phyloP scores from a whole-genome alignment of 2,113 vertebrate genomes.

The Rhegmatorhina hoffmannsi region DNA sequence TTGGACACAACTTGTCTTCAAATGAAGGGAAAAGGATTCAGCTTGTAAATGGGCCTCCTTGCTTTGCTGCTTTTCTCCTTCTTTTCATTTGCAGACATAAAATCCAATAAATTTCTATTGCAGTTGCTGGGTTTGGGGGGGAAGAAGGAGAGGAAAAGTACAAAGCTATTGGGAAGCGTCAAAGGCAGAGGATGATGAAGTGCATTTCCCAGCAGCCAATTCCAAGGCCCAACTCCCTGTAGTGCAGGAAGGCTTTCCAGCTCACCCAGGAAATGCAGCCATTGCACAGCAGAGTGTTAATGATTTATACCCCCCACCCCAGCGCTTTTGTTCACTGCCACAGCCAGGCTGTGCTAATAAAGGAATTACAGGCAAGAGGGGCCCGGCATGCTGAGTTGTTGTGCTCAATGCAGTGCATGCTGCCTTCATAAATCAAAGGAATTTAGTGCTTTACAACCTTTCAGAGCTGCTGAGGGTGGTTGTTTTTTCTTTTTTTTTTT shows the following conservation, averaged over 20 bases:
- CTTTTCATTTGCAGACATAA: constrained; percentile 44
- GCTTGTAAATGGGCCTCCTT: background rate
- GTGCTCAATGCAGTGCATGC: constrained; percentile 39
- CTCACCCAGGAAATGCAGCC: constrained; percentile 72
- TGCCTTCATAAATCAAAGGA: constrained; percentile 75
- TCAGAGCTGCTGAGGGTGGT: constrained; percentile 14
- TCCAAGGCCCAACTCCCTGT: constrained; percentile 72
- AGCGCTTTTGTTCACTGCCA: constrained; percentile 71
- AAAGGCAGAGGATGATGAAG: constrained; percentile 63
- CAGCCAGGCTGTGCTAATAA: constrained; percentile 73
- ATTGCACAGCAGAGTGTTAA: constrained; percentile 70
- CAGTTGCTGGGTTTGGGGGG: constrained; percentile 8
- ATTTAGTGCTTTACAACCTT: constrained; percentile 67
- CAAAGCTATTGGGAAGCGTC: constrained; percentile 64
- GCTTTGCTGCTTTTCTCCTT: background rate
- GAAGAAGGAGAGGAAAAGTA: constrained; percentile 33
- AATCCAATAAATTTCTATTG: constrained; percentile 40
- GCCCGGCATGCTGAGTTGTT: constrained; percentile 59
- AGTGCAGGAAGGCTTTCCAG: constrained; percentile 71
- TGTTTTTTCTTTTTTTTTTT: background rate
- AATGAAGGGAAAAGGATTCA: background rate
- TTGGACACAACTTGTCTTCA: background rate
- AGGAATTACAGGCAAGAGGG: constrained; percentile 70
- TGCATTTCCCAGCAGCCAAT: constrained; percentile 69
- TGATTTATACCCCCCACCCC: constrained; percentile 76